phyloP scores from a whole-genome alignment of 1,140 invertebrate genomes.

The Conus ventricosus region DNA sequence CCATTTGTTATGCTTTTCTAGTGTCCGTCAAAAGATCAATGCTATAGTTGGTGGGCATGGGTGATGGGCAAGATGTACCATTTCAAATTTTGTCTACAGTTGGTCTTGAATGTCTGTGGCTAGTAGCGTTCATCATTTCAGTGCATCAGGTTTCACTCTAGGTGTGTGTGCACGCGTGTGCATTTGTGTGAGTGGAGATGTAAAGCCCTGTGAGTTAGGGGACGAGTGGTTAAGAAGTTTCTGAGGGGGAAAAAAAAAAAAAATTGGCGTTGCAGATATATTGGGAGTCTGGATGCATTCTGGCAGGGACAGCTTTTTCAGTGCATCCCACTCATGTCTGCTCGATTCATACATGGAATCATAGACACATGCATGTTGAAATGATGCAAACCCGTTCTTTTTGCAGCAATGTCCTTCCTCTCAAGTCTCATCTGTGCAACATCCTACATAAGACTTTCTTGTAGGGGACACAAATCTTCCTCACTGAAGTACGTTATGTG shows the following conservation, averaged over 20 bases:
- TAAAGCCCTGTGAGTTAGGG: neutral
- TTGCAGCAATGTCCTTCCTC: neutral
- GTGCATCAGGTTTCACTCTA: neutral
- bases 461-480: neutral
- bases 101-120: neutral
- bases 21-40: neutral
- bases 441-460: neutral
- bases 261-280: no score
- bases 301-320: neutral
- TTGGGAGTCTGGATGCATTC: neutral
- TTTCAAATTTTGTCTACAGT: neutral
- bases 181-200: neutral
- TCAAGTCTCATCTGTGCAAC: neutral
- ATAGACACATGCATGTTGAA: neutral
- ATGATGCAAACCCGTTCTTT: constrained; percentile 14
- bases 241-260: neutral
- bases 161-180: neutral
- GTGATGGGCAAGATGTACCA: neutral
- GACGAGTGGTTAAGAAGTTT: neutral
- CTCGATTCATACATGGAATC: neutral
- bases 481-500: neutral
- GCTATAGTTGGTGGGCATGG: neutral
- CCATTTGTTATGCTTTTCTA: neutral
- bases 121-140: neutral
- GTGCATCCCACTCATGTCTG: neutral